phyloP scores from a whole-genome alignment of 2,888 invertebrate species.

The Helobdella robusta region DNA sequence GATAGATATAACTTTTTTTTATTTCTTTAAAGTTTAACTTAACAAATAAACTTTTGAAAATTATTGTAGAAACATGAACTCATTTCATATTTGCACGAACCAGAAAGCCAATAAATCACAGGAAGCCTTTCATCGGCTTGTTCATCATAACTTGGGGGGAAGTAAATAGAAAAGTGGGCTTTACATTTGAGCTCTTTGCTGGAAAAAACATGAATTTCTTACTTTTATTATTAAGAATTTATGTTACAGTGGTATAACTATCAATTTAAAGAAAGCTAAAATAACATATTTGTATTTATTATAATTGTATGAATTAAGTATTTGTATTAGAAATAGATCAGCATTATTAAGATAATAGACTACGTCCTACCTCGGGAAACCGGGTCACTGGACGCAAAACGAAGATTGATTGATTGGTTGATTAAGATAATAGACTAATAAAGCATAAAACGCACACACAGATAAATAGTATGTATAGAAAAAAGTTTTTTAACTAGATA shows the following conservation, averaged over 20 bases:
- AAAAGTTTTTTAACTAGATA: no score
- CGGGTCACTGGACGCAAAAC: no score
- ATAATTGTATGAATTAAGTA: not conserved
- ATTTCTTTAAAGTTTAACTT: not conserved
- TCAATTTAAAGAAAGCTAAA: not conserved
- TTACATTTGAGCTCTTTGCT: constrained; percentile 69
- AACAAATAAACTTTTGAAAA: not conserved
- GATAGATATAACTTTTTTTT: not conserved
- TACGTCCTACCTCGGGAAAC: no score
- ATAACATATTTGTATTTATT: constrained; percentile 10
- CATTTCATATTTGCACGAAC: constrained; percentile 32
- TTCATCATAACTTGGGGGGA: constrained; percentile 64
- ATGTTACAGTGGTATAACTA: no score
- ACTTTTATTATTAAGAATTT: no score
- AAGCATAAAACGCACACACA: no score
- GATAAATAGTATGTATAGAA: no score
- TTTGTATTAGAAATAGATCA: no score
- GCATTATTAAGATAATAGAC: no score
- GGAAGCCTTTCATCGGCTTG: constrained; percentile 55
- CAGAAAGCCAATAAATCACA: constrained; percentile 77
- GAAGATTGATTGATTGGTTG: no score
- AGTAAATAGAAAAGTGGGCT: constrained; percentile 84
- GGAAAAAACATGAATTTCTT: constrained; percentile 16
- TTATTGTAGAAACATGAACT: not conserved
- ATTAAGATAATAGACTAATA: no score